These are phyloP conservation scores for Peromyscus maniculatus DNA, from an alignment of 2,113 vertebrate genomes.

Conservation along the genomic window DNA sequence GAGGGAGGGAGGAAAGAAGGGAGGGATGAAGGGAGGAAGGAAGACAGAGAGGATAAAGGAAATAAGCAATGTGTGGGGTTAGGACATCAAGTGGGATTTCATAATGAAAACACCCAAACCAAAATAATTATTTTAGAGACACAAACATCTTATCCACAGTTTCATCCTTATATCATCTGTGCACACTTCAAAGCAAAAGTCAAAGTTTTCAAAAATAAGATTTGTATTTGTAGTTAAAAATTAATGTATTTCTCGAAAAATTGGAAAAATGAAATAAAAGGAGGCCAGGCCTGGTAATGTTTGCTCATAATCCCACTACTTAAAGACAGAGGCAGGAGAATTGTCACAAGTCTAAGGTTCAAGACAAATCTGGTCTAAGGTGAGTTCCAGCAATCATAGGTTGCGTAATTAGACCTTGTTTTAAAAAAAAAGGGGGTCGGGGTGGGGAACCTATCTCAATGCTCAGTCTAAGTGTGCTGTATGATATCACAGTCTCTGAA, in stretches of 20 bases:
- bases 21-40: background rate
- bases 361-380: background rate
- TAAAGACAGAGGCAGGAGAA: background rate
- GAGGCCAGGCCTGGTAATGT: background rate
- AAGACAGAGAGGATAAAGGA: background rate
- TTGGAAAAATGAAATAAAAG: too few species aligned
- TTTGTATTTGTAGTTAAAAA: background rate
- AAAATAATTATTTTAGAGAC: background rate
- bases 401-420: background rate
- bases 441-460: too few species aligned
- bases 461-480: background rate
- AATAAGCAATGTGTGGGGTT: fast-evolving
- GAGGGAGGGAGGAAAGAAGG: background rate
- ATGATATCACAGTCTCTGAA: background rate
- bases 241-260: background rate
- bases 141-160: background rate
- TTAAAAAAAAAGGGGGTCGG: too few species aligned
- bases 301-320: background rate
- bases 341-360: background rate
- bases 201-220: background rate
- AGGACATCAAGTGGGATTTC: background rate
- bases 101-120: background rate
- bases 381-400: background rate
- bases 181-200: background rate
- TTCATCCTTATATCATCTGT: background rate